Conservation (phyloP, 2,888 invertebrate genomes). For the Meteorus colon region DNA sequence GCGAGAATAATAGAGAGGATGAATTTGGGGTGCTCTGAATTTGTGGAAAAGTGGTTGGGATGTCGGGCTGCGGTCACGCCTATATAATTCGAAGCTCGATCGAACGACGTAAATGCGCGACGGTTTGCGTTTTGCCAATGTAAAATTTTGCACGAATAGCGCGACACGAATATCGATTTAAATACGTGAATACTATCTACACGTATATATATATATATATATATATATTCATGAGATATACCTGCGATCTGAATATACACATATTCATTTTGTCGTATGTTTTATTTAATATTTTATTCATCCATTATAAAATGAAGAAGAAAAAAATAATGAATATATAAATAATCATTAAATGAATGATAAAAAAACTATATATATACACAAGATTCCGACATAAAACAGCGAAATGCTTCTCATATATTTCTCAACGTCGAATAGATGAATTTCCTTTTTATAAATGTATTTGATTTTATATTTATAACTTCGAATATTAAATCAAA, state of each 20-base stretch:
- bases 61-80: slow-evolving; percentile 31
- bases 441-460: background rate
- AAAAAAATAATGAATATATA: background rate
- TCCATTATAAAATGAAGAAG: background rate
- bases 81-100: slow-evolving; percentile 28
- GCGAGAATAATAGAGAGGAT: slow-evolving; percentile 8
- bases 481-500: background rate
- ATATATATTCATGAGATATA: slow-evolving; percentile 4
- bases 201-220: background rate
- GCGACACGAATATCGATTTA: slow-evolving; percentile 9
- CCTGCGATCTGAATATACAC: no score
- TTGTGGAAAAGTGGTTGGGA: slow-evolving; percentile 29
- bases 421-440: background rate
- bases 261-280: background rate
- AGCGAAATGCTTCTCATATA: background rate
- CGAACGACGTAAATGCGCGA: slow-evolving; percentile 24
- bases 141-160: slow-evolving; percentile 15
- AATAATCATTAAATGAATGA: background rate
- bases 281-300: background rate
- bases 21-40: slow-evolving; percentile 27
- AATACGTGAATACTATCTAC: background rate
- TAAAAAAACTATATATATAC: background rate
- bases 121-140: slow-evolving; percentile 33
- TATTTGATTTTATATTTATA: background rate
- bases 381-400: background rate